phyloP scores from a whole-genome alignment of 2,888 invertebrate species.

The Euzophera pinguis region DNA sequence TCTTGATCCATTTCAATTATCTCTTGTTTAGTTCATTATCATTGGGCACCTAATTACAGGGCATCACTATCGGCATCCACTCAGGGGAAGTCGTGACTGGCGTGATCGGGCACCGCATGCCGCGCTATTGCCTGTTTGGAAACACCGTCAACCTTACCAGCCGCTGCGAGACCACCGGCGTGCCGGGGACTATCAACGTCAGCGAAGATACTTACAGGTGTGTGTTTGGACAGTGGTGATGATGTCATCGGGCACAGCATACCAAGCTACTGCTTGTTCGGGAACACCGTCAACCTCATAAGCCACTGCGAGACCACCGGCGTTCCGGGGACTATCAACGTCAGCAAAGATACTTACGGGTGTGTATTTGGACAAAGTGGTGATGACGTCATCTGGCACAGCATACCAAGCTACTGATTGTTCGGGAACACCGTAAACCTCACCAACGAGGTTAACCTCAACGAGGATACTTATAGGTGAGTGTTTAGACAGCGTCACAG shows the following conservation, averaged over 20 bases:
- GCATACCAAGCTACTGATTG: slow-evolving; percentile 95
- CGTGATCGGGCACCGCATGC: slow-evolving; percentile 96
- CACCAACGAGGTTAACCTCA: slow-evolving; percentile 95
- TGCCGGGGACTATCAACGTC: slow-evolving; percentile 93
- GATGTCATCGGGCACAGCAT: slow-evolving; percentile 96
- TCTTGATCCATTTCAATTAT: too few species aligned
- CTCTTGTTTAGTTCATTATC: too few species aligned
- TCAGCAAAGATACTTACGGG: slow-evolving; percentile 95
- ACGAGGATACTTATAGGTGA: slow-evolving; percentile 93
- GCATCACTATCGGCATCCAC: slow-evolving; percentile 96
- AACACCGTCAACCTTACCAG: slow-evolving; percentile 97
- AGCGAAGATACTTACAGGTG: slow-evolving; percentile 95
- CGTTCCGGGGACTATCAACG: slow-evolving; percentile 91
- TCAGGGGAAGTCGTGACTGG: slow-evolving; percentile 97
- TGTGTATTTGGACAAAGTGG: slow-evolving; percentile 89
- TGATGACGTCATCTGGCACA: slow-evolving; percentile 95
- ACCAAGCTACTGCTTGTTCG: slow-evolving; percentile 95
- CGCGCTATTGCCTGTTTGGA: slow-evolving; percentile 94
- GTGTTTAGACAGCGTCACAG: slow-evolving; percentile 88
- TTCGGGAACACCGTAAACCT: slow-evolving; percentile 97
- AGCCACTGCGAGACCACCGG: slow-evolving; percentile 97
- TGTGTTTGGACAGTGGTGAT: slow-evolving; percentile 89
- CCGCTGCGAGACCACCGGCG: slow-evolving; percentile 95
- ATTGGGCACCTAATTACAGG: slow-evolving; percentile 82
- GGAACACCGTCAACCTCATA: slow-evolving; percentile 96